phyloP scores from a whole-genome alignment of 2,113 vertebrate species.

The Xiphias gladius region DNA sequence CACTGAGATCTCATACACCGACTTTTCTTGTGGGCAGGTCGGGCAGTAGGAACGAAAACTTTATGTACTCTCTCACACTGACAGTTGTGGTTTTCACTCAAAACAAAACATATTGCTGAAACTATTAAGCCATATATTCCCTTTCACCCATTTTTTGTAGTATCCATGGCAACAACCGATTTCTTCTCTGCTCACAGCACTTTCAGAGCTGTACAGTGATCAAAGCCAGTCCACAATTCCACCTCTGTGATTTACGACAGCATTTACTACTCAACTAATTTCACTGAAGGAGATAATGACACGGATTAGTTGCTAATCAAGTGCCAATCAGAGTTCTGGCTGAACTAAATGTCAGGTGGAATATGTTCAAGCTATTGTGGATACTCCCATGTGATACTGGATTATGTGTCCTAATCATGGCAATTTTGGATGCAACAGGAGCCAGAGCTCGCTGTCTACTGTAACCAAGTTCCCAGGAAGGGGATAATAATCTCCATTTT shows the following conservation, averaged over 20 bases:
- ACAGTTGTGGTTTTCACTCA: constrained; percentile 28
- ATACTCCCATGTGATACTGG: constrained; percentile 66
- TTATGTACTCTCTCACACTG: constrained; percentile 17
- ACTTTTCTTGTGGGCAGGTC: neutral
- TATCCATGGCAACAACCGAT: constrained; percentile 78
- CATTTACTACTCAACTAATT: constrained; percentile 95
- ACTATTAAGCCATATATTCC: constrained; percentile 50
- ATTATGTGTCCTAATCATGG: constrained; percentile 78
- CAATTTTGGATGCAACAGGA: constrained; percentile 72
- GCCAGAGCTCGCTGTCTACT: constrained; percentile 50
- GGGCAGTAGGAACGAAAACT: constrained; percentile 21
- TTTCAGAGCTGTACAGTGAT: constrained; percentile 66
- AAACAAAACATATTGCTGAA: constrained; percentile 44
- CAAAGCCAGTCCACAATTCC: constrained; percentile 75
- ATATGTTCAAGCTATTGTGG: constrained; percentile 74
- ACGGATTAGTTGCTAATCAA: constrained; percentile 95
- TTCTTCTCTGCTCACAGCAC: constrained; percentile 53
- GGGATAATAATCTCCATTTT: constrained; percentile 84
- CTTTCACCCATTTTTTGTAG: constrained; percentile 62
- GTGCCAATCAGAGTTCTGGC: constrained; percentile 94
- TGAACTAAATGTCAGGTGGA: constrained; percentile 91
- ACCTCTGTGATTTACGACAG: constrained; percentile 89
- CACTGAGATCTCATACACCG: neutral
- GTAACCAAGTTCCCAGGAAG: constrained; percentile 80
- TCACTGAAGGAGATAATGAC: constrained; percentile 94